A percentile compares a stretch with the other conserved stretches of the same genome.
phyloP scores from a whole-genome alignment of 2,113 vertebrate genomes.

The Promerops cafer region DNA sequence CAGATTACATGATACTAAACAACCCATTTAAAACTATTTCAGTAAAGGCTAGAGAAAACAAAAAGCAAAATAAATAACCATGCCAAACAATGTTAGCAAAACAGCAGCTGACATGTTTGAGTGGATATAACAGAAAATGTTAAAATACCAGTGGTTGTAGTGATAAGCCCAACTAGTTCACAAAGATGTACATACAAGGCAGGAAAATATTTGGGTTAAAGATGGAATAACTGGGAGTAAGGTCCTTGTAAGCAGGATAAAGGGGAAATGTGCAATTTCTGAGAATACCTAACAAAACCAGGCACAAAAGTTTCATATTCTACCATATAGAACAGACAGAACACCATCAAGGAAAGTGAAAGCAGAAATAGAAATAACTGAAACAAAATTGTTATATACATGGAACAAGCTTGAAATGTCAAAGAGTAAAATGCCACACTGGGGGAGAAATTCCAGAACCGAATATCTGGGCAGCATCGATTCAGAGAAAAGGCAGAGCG shows the following conservation, averaged over 20 bases:
- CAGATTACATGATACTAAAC: neutral
- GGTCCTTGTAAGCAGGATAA: neutral
- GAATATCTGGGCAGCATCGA: neutral
- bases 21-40: neutral
- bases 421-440: neutral
- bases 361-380: neutral
- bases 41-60: neutral
- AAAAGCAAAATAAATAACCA: neutral
- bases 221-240: neutral
- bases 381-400: neutral
- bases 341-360: neutral
- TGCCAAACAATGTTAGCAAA: neutral
- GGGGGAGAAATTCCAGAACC: neutral
- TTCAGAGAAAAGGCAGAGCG: neutral
- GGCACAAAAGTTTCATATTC: neutral
- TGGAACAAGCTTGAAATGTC: neutral
- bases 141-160: neutral
- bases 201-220: neutral
- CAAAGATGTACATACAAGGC: neutral
- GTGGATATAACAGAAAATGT: neutral
- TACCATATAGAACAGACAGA: neutral
- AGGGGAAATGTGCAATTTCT: neutral
- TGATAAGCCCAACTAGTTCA: neutral
- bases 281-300: neutral
- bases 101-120: neutral